Evolutionary conservation across 2,888 invertebrate genomes (phyloP), one percentile per base, ranked within the genome.

Genomic region (Ectemnius lituratus): DNA sequence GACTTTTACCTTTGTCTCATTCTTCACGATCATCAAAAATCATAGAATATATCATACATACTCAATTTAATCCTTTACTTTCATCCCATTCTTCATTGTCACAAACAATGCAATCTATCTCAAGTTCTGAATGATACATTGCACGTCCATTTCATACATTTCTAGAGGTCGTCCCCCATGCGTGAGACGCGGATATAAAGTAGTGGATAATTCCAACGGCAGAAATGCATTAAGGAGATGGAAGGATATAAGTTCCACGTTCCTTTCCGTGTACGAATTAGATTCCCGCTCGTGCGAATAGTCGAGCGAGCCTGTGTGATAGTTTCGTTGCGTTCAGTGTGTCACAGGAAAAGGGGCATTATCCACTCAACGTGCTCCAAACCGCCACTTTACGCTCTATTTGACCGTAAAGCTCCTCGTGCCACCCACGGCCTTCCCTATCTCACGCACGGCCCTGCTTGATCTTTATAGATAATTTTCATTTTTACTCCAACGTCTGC

Each of bases 291-390:
- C 76, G 76, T 72, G 76, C 72, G 61, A 76, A 76, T 70, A 64
- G 72, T 76, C 76, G 76, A 52, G 47, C 69, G 62, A 74, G 62
- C 70, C 62, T 76, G 74, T 69, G 78, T 81, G 78, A 81, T 77
- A 81, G 77, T 86, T 85, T 85, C 82, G 76, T 81, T 82, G 85
- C 84, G 86, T 87, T 85, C 77, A 81, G 81, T 83, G 81, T 86
- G 84, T 86, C 87, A 87, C 89, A 89, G 89, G 89, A 89, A 89
- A 89, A 88, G 88, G 87, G 85, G 85, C 86, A 89, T 89, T 89
- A 89, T 89, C 87, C 89, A 89, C 89, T 89, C 88, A 89, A 72
- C 75, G 83, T 86, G 78, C 75, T 83, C 83, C 82, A 84, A 85
- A 86, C 85, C 82, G 78, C 83, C 88, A 89, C 88, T 89, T 88